These are phyloP conservation scores for Diachasmimorpha longicaudata DNA, from an alignment of 1,140 invertebrate species.

Conservation along the genomic window DNA sequence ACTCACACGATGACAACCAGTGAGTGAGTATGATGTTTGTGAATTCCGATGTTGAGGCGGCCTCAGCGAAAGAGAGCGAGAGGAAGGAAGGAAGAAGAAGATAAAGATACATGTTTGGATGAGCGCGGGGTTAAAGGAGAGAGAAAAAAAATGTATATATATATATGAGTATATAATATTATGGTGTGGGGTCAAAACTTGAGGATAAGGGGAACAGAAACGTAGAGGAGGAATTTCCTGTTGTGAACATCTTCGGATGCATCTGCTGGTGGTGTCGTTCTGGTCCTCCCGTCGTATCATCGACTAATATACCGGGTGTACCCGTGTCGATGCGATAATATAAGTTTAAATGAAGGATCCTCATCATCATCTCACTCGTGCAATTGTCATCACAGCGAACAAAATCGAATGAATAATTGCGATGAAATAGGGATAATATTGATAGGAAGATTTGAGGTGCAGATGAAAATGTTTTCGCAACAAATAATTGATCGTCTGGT, in stretches of 20 bases:
- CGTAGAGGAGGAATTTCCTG: constrained; percentile 57
- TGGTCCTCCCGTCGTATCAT: constrained; percentile 28
- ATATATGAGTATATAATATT: not conserved
- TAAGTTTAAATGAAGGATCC: not conserved
- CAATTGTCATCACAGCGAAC: no score
- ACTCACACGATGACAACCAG: constrained; percentile 27
- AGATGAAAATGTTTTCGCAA: not conserved
- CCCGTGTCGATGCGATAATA: not conserved
- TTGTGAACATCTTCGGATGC: constrained; percentile 60
- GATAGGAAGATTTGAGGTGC: no score
- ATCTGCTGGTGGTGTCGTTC: constrained; percentile 47
- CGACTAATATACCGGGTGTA: constrained; percentile 4
- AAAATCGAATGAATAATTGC: no score
- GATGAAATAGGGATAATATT: no score
- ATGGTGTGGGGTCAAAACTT: constrained; percentile 27
- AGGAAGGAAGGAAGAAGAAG: constrained; percentile 13
- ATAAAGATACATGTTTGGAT: constrained; percentile 15
- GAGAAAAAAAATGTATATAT: constrained; percentile 8
- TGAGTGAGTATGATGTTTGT: constrained; percentile 34
- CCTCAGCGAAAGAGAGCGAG: constrained; percentile 33
- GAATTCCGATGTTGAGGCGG: constrained; percentile 40
- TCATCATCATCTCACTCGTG: not conserved
- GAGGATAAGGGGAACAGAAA: constrained; percentile 30
- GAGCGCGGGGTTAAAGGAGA: constrained; percentile 10
- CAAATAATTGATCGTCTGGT: not conserved